A percentile compares a stretch with the other conserved stretches of the same genome.
These are phyloP conservation scores for Eilema griseolum DNA, from an alignment of 2,888 invertebrate species.

Conservation along the genomic window DNA sequence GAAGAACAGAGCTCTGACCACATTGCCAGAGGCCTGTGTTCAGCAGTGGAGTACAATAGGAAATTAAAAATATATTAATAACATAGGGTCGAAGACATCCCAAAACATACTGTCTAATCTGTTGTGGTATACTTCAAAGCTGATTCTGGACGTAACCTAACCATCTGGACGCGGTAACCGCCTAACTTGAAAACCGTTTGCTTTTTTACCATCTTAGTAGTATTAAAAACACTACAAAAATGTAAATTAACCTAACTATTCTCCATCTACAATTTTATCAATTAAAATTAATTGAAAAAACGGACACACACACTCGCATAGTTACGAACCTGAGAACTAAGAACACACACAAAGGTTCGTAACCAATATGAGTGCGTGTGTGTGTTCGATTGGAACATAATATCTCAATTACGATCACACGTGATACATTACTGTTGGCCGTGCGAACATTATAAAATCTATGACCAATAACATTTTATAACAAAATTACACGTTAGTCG, in stretches of 20 bases:
- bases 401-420: slow-evolving; percentile 31
- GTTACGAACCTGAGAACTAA: background rate
- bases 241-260: background rate
- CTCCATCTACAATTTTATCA: background rate
- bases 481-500: slow-evolving; percentile 42
- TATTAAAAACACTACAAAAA: background rate
- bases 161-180: background rate
- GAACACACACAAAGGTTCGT: background rate
- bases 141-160: background rate
- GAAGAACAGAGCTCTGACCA: too few relatives aligned
- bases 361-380: background rate
- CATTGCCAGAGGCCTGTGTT: too few relatives aligned
- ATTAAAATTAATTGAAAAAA: background rate
- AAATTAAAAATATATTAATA: too few relatives aligned
- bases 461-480: slow-evolving; percentile 40
- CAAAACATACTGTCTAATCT: too few relatives aligned
- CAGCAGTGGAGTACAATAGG: too few relatives aligned
- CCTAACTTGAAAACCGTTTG: too few relatives aligned
- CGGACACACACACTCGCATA: background rate
- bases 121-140: too few relatives aligned
- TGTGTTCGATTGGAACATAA: slow-evolving; percentile 25
- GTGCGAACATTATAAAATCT: slow-evolving; percentile 34
- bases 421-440: slow-evolving; percentile 26
- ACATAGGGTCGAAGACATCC: too few relatives aligned
- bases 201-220: too few relatives aligned